phyloP scores from a whole-genome alignment of 2,113 vertebrate genomes.

The Dermatemys mawii region DNA sequence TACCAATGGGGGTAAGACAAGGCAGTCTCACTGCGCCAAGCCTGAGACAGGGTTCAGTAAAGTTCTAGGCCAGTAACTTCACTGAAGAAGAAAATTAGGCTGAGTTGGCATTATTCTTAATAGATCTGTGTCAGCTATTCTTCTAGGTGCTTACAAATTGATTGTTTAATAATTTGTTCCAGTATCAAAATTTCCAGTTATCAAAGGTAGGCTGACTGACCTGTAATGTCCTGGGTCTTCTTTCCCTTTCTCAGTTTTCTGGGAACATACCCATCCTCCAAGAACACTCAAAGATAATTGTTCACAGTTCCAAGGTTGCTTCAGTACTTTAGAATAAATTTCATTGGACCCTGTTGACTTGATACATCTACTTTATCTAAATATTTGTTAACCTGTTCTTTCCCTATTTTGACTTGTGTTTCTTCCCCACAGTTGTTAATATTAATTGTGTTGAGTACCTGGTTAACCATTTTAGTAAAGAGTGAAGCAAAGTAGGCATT shows the following conservation, averaged over 20 bases:
- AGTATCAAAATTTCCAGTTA: not conserved
- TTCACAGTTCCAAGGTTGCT: too few relatives aligned
- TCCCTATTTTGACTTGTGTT: not conserved
- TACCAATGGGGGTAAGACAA: not conserved
- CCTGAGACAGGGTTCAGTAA: not conserved
- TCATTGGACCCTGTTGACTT: not conserved
- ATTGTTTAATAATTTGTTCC: not conserved
- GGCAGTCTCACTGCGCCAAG: not conserved
- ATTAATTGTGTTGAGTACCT: not conserved
- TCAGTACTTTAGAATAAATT: not conserved
- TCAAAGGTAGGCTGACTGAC: not conserved
- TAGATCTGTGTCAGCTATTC: too few relatives aligned
- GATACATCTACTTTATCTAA: not conserved
- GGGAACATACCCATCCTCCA: not conserved
- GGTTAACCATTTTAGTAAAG: not conserved
- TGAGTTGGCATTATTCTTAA: too few relatives aligned
- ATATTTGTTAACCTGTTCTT: not conserved
- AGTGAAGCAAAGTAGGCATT: not conserved
- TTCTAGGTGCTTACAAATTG: too few relatives aligned
- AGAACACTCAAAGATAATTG: not conserved
- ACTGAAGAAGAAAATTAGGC: too few relatives aligned
- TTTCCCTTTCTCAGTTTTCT: not conserved
- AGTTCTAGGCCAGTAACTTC: too few relatives aligned
- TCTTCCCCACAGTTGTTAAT: not conserved
- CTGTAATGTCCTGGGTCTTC: not conserved